Percentiles rank a stretch among this genome's conserved stretches.
phyloP scores from a whole-genome alignment of 1,140 invertebrate species.

The fruit fly (Drosophila melanogaster) region Release_6_plus_ISO1_MT NT_033777.3:9475001-9475500 shows the following conservation, averaged over 20 bases:
- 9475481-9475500: neutral
- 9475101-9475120: conserved; percentile 83
- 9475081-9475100: conserved; percentile 82
- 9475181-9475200: conserved; percentile 51
- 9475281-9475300: conserved; percentile 74
- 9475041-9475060: conserved; percentile 74
- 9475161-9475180: conserved; percentile 81
- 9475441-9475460: neutral
- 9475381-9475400: conserved; percentile 40
- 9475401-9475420: too few relatives aligned
- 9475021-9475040: conserved; percentile 78
- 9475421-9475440: too few relatives aligned
- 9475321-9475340: conserved; percentile 49
- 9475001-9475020: conserved; percentile 70
- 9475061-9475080: conserved; percentile 74
- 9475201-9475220: conserved; percentile 2
- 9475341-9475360: conserved; percentile 51
- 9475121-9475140: conserved; percentile 82
- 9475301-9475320: conserved; percentile 47
- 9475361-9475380: conserved; percentile 66
- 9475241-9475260: conserved; percentile 73
- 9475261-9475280: conserved; percentile 70
- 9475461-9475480: too few relatives aligned
- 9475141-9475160: conserved; percentile 83
- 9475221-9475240: conserved; percentile 43